Evolutionary conservation across 2,797 vertebrate species (phyloP), one percentile per base, ranked within the genome.

Genomic region (Coregonus sp.): DNA sequence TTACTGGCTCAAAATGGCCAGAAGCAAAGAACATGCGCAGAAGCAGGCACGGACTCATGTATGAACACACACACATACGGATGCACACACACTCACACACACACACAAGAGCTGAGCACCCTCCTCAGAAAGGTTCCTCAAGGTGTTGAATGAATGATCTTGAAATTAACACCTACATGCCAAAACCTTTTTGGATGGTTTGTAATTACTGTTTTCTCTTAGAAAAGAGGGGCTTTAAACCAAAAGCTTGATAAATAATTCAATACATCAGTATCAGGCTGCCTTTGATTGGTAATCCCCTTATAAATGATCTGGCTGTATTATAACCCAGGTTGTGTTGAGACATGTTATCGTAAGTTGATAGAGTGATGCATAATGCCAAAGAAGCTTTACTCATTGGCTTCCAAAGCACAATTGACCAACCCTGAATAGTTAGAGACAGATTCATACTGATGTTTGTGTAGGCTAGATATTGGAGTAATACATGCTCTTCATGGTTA

Each of bases 271-370:
- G 4, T 56, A 1, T 5, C 70, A 16, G 29, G 6, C 15, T 54
- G 70, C 14, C 29, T 72, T 72, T 72, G 20, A 72, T 52, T 72
- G 16, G 70, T 52, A 31, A 72, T 72, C 29, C 50, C 50, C 15
- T 29, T 51, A 51, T 72, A 25, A 52, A 31, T 29, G 6, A 72
- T 33, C 25, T 31, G 70, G 47, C n/a, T 59, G n/a, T n/a, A n/a
- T 59, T 20, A n/a, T 51, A 71, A 71, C 70, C 20, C 50, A 20
- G 14, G 70, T 52, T 72, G 20, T 52, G 70, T 56, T 72, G 70
- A 52, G 50, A 72, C 70, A 72, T 31, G 70, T 56, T 15, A 54
- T 51, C 4, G 16, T 35, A 31, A 33, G 29, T 15, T 35, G 66
- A 31, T 14, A 67, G 5, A 31, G 66, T 40, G 20, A 14, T 31